These are phyloP conservation scores for Brachionus koreanus DNA, from an alignment of 1,140 invertebrate species.

Conservation along the genomic window DNA sequence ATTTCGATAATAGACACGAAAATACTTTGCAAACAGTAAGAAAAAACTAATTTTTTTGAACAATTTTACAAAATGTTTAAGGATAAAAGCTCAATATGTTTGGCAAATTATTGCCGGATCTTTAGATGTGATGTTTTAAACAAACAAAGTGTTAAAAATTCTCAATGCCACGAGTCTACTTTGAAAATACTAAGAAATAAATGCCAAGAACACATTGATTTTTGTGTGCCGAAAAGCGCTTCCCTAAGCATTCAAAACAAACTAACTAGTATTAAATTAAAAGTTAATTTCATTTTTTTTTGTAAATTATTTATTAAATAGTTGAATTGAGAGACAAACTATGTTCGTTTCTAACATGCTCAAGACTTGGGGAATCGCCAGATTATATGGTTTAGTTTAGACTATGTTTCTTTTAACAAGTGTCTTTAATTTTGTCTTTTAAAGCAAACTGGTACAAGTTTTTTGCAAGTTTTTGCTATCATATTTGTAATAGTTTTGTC, in stretches of 20 bases:
- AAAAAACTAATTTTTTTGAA: background rate
- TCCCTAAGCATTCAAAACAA: background rate
- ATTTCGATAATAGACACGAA: slow-evolving; percentile 23
- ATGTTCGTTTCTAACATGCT: slow-evolving; percentile 20
- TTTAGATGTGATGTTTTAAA: slow-evolving; percentile 30
- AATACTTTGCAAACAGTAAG: background rate
- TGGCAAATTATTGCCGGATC: slow-evolving; percentile 34
- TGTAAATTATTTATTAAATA: background rate
- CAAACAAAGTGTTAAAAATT: background rate
- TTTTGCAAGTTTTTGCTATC: slow-evolving; percentile 4
- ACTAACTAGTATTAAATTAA: background rate
- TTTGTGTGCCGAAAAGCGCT: background rate
- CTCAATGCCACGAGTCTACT: background rate
- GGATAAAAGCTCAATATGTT: slow-evolving; percentile 11
- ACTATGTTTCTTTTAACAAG: background rate
- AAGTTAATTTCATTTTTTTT: background rate
- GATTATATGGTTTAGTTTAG: background rate
- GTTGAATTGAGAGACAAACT: slow-evolving; percentile 26
- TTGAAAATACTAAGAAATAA: slow-evolving; percentile 10
- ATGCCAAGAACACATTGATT: background rate
- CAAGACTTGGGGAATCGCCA: background rate
- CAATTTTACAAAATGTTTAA: background rate
- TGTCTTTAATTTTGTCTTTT: background rate
- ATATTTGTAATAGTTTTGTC: background rate
- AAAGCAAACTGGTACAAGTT: background rate